Base-by-base conservation (phyloP, 2,888 invertebrate genomes). In the Scaeva pyrastri region DNA sequence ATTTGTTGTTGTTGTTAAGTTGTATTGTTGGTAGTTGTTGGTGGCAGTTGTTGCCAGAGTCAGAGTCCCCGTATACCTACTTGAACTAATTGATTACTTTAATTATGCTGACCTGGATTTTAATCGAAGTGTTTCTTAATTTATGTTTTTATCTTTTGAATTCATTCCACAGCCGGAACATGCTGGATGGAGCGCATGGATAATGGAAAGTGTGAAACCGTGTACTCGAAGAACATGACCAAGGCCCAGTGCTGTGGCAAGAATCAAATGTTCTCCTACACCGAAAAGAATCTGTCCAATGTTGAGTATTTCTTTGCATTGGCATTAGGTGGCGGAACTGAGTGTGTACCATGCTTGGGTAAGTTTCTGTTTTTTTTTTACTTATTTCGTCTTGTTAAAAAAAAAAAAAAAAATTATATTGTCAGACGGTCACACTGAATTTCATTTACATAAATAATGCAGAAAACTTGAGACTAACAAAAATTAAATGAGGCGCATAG, bases 121-220 rank as follows among this genome's bases (percentile, higher is more conserved):
- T 71, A 74, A 71, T 62, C 52, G 39, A 73, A 62, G 45, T 72
- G 45, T 62, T 70, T 71, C 0, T 66, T 66, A 70, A 72, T 75
- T 71, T 50, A 45, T 84, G 21, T 64, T 62, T 70, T 16, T 55
- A 52, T 48, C 77, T 75, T 88, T 77, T 88, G 12, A n/a, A n/a
- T n/a, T n/a, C n/a, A 5, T 36, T 48, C 79, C 88, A 41, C 76
- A 91, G 97, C 96, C 93, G 97, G 97, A 91, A 96, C 96, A 92
- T 97, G 97, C 93, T 97, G 97, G 97, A 95, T 96, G 90, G 95
- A 96, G 88, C 95, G 96, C 94, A 95, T 95, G 91, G 95, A 95
- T 90, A 96, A 95, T 92, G 97, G 97, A 86, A 95, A 96, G 89
- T 97, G 97, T 94, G 96, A 95, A 89, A 96, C 97, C 90, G 94